These are phyloP conservation scores for Nomada fabriciana DNA, from an alignment of 2,888 invertebrate genomes.

Conservation along the genomic window DNA sequence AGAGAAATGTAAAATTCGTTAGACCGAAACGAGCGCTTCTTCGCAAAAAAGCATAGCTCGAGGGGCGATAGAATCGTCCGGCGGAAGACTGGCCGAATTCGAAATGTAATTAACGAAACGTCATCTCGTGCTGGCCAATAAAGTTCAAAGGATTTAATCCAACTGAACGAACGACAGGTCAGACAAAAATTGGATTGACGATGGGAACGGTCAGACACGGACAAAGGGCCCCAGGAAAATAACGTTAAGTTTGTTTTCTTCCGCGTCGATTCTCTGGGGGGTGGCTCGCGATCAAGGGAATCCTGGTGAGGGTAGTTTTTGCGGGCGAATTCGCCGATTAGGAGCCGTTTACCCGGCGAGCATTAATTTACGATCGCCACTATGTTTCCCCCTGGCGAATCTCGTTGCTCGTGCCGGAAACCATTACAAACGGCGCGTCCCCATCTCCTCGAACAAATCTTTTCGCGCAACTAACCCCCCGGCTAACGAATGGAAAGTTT, in stretches of 20 bases:
- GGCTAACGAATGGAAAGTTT: conserved; percentile 50
- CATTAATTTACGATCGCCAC: conserved; percentile 61
- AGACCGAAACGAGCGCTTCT: not conserved
- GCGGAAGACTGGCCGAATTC: conserved; percentile 41
- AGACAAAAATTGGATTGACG: conserved; percentile 65
- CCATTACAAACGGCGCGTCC: conserved; percentile 34
- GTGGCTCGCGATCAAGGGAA: conserved; percentile 30
- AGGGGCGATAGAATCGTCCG: too few species aligned
- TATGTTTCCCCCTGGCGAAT: conserved; percentile 49
- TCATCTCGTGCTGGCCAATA: conserved; percentile 68
- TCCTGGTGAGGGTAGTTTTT: conserved; percentile 41
- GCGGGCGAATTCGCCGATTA: conserved; percentile 55
- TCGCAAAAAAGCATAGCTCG: not conserved
- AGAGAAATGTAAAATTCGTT: not conserved
- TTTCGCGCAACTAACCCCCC: conserved; percentile 16
- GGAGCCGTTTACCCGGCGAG: conserved; percentile 40
- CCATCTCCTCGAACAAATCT: conserved; percentile 55
- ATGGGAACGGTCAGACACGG: conserved; percentile 30
- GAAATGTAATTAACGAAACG: conserved; percentile 74
- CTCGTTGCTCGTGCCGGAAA: conserved; percentile 31
- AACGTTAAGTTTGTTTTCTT: conserved; percentile 70
- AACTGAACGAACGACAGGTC: conserved; percentile 60
- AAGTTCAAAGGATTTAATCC: conserved; percentile 75
- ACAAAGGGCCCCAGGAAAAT: conserved; percentile 57
- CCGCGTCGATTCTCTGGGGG: conserved; percentile 29